Percentiles rank a stretch among this genome's conserved stretches.
These are phyloP conservation scores for Chlorodrepanis virens DNA, from an alignment of 2,113 vertebrate species.

Conservation along the genomic window DNA sequence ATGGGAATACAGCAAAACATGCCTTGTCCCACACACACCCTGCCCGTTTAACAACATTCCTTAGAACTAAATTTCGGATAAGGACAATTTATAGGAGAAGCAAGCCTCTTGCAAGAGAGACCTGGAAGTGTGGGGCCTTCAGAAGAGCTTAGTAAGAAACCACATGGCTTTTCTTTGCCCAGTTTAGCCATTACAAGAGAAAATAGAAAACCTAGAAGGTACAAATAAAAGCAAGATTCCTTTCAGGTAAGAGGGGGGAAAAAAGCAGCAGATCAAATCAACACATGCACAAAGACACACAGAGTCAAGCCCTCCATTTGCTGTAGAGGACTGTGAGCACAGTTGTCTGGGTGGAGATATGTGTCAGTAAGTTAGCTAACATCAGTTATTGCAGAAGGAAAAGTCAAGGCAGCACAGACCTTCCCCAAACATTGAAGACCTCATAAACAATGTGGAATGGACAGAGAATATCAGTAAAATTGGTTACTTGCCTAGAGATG, in stretches of 20 bases:
- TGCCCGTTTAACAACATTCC: conserved; percentile 12
- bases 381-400: conserved; percentile 39
- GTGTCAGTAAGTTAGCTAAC: conserved; percentile 43
- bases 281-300: not conserved
- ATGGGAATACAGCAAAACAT: not conserved
- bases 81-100: conserved; percentile 17
- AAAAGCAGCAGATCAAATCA: not conserved
- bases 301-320: not conserved
- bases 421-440: conserved; percentile 45
- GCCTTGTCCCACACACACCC: not conserved
- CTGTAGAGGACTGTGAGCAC: not conserved
- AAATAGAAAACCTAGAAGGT: conserved; percentile 14
- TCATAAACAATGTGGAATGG: conserved; percentile 54
- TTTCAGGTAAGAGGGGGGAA: not conserved
- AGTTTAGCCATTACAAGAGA: conserved; percentile 9
- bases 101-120: conserved; percentile 31
- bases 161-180: not conserved
- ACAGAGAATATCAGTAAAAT: conserved; percentile 58
- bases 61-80: not conserved
- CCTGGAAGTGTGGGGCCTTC: not conserved
- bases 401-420: conserved; percentile 42
- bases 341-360: conserved; percentile 17
- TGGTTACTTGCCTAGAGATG: conserved; percentile 75
- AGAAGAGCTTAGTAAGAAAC: conserved; percentile 19
- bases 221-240: not conserved